Base-by-base conservation (phyloP, 1,140 invertebrate genomes). In the Lepidurus packardi region DNA sequence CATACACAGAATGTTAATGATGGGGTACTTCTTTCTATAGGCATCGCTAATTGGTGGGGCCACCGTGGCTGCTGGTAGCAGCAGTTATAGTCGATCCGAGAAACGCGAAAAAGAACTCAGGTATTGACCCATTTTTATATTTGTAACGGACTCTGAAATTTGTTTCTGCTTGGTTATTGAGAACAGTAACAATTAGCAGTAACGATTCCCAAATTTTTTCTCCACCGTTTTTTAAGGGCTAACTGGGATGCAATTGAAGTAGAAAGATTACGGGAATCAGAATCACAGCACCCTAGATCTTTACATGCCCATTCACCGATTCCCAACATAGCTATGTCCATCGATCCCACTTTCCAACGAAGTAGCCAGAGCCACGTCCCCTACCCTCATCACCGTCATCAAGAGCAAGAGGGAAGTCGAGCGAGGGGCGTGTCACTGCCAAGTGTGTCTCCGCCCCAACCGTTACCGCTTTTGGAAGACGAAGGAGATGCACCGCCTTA, bases 401-500 rank as follows among this genome's bases (percentile, higher is more conserved):
- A 16, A 13, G 53, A 65, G 13, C 53, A 65, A 65, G 8, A n/a
- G 53, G 53, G 53, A 65, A 65, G 53, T 65, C 8, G 53, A 16
- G 8, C 13, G 16, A 65, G 53, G 21, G 53, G 53, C 6, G 53
- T 21, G 53, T 65, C 53, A n/a, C 53, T 65, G 53, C 53, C 53
- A 65, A 65, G 53, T 65, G 53, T 65, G 53, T 21, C 53, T 65
- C 53, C 53, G 53, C 53, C 53, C 16, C 53, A 65, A 65, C 16
- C 53, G 16, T 65, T 65, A 21, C 53, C 21, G 53, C 21, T n/a
- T 21, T 65, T 65, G 8, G 53, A 65, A 65, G 53, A 65, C 21
- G 53, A 65, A 65, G 53, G 53, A 65, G 53, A 65, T 65, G 53
- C 53, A 16, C 53, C 53, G 53, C 53, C 53, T 65, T 65, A 65